Conservation (phyloP, 2,797 vertebrate species). For the Pantherophis vulpinus region DNA sequence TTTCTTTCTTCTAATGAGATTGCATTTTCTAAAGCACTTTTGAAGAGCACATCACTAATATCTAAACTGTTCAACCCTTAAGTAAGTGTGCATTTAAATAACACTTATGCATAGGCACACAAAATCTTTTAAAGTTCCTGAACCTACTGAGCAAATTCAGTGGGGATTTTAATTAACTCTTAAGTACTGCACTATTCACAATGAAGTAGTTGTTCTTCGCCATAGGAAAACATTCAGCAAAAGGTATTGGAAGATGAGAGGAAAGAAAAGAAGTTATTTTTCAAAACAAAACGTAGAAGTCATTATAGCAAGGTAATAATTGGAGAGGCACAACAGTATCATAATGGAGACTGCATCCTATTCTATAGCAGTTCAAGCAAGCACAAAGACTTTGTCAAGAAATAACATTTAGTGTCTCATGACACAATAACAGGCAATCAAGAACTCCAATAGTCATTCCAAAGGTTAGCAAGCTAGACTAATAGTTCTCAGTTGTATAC, state of each 20-base stretch:
- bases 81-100: constrained; percentile 32
- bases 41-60: constrained; percentile 1
- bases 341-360: constrained; percentile 12
- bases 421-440: neutral
- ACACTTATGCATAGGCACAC: neutral
- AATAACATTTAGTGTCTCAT: neutral
- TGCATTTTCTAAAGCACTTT: constrained; percentile 25
- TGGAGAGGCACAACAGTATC: constrained; percentile 20
- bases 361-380: neutral
- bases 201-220: constrained; percentile 41
- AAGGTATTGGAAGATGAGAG: neutral
- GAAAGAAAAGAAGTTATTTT: constrained; percentile 20
- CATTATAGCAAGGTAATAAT: constrained; percentile 35
- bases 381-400: neutral
- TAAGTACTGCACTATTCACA: constrained; percentile 44
- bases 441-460: neutral
- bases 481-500: neutral
- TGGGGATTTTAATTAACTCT: constrained; percentile 55
- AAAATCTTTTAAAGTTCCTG: constrained; percentile 38
- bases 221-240: constrained; percentile 37
- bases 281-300: neutral
- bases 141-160: constrained; percentile 52
- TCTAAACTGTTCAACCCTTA: constrained; percentile 40
- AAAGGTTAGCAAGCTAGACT: neutral
- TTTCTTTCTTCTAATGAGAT: constrained; percentile 33